phyloP scores from a whole-genome alignment of 2,797 vertebrate genomes.

The Odontamblyopus rebecca region DNA sequence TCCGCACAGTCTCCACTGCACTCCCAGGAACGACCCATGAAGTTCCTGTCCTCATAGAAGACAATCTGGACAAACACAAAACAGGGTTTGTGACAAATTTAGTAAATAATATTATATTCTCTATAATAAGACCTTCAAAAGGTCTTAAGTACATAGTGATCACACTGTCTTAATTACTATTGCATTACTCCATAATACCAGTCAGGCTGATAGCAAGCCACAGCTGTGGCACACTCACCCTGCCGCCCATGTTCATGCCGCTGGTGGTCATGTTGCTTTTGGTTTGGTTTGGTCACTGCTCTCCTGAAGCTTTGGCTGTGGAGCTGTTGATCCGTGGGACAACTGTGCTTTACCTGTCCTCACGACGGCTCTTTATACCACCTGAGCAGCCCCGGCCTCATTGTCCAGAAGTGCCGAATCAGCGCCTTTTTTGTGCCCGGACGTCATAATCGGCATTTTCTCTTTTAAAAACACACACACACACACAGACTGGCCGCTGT shows the following conservation, averaged over 20 bases:
- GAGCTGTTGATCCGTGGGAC: slow-evolving; percentile 9
- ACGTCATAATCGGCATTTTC: slow-evolving; percentile 43
- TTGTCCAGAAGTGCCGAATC: slow-evolving; percentile 52
- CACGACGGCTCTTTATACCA: slow-evolving; percentile 52
- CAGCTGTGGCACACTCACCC: slow-evolving; percentile 27
- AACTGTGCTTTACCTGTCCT: slow-evolving; percentile 36
- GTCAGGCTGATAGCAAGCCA: neutral
- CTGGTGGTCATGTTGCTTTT: slow-evolving; percentile 45
- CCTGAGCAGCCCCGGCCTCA: slow-evolving; percentile 41
- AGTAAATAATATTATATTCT: too few relatives aligned
- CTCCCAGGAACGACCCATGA: slow-evolving; percentile 31
- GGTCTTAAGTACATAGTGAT: neutral
- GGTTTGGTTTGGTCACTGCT: neutral
- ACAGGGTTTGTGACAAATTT: neutral
- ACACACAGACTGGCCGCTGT: slow-evolving; percentile 32
- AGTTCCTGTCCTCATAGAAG: slow-evolving; percentile 45
- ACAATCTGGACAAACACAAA: slow-evolving; percentile 10
- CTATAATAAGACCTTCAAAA: neutral
- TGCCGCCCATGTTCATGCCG: slow-evolving; percentile 51
- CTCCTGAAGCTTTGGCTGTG: neutral
- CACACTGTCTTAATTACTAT: neutral
- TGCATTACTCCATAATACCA: neutral
- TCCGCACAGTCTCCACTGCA: slow-evolving; percentile 30
- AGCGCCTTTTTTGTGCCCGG: slow-evolving; percentile 30
- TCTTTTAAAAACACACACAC: slow-evolving; percentile 23